These are phyloP conservation scores for Diplazon laetatorius DNA, from an alignment of 2,888 invertebrate genomes.

Conservation along the genomic window DNA sequence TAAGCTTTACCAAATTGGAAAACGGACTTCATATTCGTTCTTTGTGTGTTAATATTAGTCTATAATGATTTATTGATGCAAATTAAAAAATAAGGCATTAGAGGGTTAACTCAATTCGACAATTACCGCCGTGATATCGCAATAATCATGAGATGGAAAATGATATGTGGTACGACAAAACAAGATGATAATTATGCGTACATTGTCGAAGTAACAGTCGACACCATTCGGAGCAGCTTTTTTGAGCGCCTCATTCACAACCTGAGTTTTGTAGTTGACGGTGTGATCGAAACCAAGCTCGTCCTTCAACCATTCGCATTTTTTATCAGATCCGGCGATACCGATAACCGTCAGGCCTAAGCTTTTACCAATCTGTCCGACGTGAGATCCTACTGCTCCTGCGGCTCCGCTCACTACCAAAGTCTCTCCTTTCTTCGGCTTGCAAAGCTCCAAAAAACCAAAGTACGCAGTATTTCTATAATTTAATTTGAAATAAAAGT, in stretches of 20 bases:
- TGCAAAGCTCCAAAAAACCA: constrained; percentile 88
- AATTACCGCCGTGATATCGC: no score
- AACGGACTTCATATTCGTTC: no score
- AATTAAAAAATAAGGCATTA: no score
- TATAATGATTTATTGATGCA: no score
- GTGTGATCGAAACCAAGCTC: constrained; percentile 87
- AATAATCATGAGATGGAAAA: no score
- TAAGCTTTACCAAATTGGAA: no score
- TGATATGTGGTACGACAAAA: no score
- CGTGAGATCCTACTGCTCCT: constrained; percentile 90
- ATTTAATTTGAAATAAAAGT: no score
- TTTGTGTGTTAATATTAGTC: no score
- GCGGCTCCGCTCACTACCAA: constrained; percentile 90
- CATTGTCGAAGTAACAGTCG: constrained; percentile 91
- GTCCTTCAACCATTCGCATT: constrained; percentile 87
- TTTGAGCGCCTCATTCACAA: constrained; percentile 84
- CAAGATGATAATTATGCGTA: constrained; percentile 74
- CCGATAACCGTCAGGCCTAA: constrained; percentile 88
- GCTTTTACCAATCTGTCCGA: constrained; percentile 91
- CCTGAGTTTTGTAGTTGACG: constrained; percentile 88
- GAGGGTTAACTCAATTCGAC: no score
- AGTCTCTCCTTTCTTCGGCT: constrained; percentile 89
- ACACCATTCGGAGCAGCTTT: constrained; percentile 88
- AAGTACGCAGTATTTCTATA: constrained; percentile 88
- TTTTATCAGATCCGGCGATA: constrained; percentile 88